Percentiles rank a stretch among this genome's conserved stretches.
phyloP scores from a whole-genome alignment of 2,888 invertebrate genomes.

The Andrena hattorfiana region DNA sequence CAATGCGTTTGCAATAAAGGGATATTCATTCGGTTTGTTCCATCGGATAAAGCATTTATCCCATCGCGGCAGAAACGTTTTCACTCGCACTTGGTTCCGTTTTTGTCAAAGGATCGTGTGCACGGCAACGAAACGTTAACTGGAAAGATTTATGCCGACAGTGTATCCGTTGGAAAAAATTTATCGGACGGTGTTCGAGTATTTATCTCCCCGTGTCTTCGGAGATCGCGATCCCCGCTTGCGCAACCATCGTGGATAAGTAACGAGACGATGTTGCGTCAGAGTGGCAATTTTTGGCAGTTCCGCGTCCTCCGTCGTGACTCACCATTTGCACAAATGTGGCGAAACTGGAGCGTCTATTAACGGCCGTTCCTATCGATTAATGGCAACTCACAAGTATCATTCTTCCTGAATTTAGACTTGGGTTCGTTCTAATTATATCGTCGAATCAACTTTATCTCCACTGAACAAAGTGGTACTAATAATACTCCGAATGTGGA shows the following conservation, averaged over 20 bases:
- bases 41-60: not conserved
- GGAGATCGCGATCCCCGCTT: not conserved
- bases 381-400: constrained; percentile 48
- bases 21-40: not conserved
- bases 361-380: constrained; percentile 47
- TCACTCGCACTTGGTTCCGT: not conserved
- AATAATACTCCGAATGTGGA: no score
- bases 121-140: not conserved
- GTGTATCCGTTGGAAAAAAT: not conserved
- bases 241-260: constrained; percentile 35
- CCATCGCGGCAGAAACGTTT: not conserved
- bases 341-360: constrained; percentile 52
- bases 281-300: constrained; percentile 59
- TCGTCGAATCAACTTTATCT: not conserved
- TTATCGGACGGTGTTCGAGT: not conserved
- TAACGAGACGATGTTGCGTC: constrained; percentile 24
- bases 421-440: not conserved
- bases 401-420: constrained; percentile 45
- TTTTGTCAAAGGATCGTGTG: not conserved
- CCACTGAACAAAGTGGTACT: not conserved
- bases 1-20: not conserved
- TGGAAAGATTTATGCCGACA: not conserved
- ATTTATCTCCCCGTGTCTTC: not conserved
- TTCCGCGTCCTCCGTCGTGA: constrained; percentile 42
- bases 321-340: constrained; percentile 53